phyloP scores from a whole-genome alignment of 2,113 vertebrate genomes.

The Rhegmatorhina hoffmannsi region DNA sequence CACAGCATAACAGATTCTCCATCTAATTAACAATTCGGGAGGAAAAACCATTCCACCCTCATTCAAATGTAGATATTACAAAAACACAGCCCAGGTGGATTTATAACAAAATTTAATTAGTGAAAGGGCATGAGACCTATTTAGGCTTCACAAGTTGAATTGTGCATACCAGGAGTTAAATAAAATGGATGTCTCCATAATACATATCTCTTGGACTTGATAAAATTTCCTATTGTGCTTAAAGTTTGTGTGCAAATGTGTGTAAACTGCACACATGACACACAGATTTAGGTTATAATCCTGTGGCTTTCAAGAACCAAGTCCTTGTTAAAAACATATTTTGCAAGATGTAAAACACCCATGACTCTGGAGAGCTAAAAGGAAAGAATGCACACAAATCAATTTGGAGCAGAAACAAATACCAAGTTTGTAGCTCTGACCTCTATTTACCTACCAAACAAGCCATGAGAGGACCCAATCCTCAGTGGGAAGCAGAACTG shows the following conservation, averaged over 20 bases:
- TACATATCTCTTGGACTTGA: neutral
- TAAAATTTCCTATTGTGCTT: neutral
- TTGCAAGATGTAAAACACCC: neutral
- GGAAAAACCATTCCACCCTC: constrained; percentile 39
- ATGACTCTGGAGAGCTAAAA: neutral
- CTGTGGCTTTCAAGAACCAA: neutral
- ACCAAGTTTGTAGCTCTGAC: neutral
- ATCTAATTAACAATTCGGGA: constrained; percentile 74
- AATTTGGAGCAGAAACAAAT: neutral
- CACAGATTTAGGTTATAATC: neutral
- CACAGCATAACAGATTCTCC: constrained; percentile 55
- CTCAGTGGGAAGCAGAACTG: neutral
- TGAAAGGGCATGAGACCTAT: constrained; percentile 30
- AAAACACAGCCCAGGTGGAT: constrained; percentile 41
- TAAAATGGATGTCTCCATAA: neutral
- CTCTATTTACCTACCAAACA: neutral
- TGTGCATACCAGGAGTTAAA: neutral
- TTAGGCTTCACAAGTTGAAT: neutral
- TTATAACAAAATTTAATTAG: constrained; percentile 70
- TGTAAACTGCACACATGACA: rapidly evolving
- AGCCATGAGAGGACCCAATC: neutral
- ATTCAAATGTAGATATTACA: constrained; percentile 57
- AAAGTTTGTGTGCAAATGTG: neutral
- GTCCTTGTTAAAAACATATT: neutral
- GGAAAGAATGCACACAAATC: neutral